Conservation (phyloP, 2,797 vertebrate genomes). For the Periophthalmus magnuspinnatus region DNA sequence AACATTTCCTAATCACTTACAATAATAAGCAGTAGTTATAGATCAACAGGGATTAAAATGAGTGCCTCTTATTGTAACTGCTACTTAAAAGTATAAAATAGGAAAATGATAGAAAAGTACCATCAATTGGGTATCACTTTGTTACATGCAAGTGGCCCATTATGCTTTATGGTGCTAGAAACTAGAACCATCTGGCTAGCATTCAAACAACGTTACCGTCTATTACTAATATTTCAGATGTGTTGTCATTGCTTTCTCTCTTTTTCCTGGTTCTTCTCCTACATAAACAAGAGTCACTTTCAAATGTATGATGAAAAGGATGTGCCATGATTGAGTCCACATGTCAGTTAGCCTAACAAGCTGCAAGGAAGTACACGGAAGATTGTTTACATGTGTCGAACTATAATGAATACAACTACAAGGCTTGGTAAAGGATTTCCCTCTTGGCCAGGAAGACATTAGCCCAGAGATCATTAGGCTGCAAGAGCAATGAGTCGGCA, state of each 20-base stretch:
- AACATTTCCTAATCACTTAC: not conserved
- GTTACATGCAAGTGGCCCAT: slow-evolving; percentile 7
- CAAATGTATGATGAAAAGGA: slow-evolving; percentile 29
- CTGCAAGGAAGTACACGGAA: slow-evolving; percentile 16
- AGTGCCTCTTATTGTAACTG: not conserved
- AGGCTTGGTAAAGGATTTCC: slow-evolving; percentile 40
- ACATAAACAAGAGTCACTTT: slow-evolving; percentile 27
- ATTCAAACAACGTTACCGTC: not conserved
- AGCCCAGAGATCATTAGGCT: slow-evolving; percentile 39
- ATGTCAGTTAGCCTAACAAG: slow-evolving; percentile 35
- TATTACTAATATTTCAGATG: not conserved
- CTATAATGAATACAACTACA: slow-evolving; percentile 34
- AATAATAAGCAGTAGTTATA: not conserved
- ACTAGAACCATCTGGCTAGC: slow-evolving; percentile 18
- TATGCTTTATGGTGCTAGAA: slow-evolving; percentile 7
- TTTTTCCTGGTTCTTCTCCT: not conserved
- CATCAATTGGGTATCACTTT: slow-evolving; percentile 16
- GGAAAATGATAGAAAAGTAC: slow-evolving; percentile 12
- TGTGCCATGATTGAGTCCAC: slow-evolving; percentile 33
- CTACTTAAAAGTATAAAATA: slow-evolving; percentile 12
- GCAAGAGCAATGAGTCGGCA: slow-evolving; percentile 36
- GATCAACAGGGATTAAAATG: not conserved
- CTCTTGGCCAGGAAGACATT: slow-evolving; percentile 26
- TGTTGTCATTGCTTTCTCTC: not conserved
- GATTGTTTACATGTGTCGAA: slow-evolving; percentile 53